Evolutionary conservation across 1,140 invertebrate species (phyloP).

Genomic region (Drosophila melanica): DNA sequence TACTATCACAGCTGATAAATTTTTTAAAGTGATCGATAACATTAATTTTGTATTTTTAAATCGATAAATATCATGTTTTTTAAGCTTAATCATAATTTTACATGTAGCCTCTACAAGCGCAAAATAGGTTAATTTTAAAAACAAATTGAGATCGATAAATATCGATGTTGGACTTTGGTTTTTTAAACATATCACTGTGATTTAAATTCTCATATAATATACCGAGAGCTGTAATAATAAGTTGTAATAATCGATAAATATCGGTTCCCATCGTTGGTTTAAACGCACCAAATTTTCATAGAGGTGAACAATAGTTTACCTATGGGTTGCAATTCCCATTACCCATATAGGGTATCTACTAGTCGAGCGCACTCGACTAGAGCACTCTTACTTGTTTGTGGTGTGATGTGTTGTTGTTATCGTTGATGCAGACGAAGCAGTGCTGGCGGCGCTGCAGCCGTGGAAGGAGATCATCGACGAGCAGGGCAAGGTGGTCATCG

Average conservation of each 20-base stretch:
- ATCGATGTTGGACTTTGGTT: neutral
- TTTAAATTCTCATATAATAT: neutral
- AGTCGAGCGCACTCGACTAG: neutral
- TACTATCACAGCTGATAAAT: too few species aligned
- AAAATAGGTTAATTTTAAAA: too few species aligned
- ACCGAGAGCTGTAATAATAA: neutral
- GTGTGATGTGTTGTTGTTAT: neutral
- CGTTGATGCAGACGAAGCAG: constrained; percentile 77
- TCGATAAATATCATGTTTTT: neutral
- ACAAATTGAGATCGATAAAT: neutral
- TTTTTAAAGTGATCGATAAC: too few species aligned
- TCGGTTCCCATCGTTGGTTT: neutral
- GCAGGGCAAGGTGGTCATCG: constrained; percentile 86
- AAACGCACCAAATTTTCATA: too few species aligned
- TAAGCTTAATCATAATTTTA: too few species aligned
- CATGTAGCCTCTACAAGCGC: too few species aligned
- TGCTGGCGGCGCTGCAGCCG: constrained; percentile 85
- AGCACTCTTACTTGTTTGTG: neutral
- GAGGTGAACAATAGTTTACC: too few species aligned
- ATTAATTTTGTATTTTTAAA: neutral
- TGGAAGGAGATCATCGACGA: constrained; percentile 87
- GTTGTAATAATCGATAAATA: neutral
- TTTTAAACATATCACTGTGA: neutral
- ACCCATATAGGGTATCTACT: neutral
- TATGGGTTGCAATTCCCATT: neutral